These are phyloP conservation scores for Selenia dentaria DNA, from an alignment of 2,888 invertebrate species.

Conservation along the genomic window DNA sequence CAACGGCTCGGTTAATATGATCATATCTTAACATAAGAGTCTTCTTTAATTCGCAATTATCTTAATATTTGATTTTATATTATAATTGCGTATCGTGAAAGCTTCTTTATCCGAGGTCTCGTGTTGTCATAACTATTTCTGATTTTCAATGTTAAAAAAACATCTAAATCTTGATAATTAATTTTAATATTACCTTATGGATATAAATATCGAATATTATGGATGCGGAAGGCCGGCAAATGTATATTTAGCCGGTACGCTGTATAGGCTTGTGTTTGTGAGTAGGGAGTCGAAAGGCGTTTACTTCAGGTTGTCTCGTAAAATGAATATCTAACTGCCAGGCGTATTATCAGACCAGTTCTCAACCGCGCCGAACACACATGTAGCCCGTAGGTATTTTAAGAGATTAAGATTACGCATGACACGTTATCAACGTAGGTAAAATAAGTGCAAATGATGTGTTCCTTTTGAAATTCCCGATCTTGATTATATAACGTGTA, in stretches of 20 bases:
- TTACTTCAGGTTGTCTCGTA: conserved; percentile 70
- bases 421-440: conserved; percentile 66
- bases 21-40: conserved; percentile 45
- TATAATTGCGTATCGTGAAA: conserved; percentile 35
- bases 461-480: conserved; percentile 30
- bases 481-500: conserved; percentile 29
- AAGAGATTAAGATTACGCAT: conserved; percentile 61
- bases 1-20: conserved; percentile 50
- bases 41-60: conserved; percentile 51
- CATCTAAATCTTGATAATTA: conserved; percentile 14
- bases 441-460: conserved; percentile 47
- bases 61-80: conserved; percentile 39
- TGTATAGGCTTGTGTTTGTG: conserved; percentile 31
- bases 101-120: conserved; percentile 37
- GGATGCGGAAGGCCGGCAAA: conserved; percentile 50
- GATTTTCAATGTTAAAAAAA: conserved; percentile 4
- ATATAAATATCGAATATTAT: conserved; percentile 40
- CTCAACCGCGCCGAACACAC: conserved; percentile 55
- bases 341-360: conserved; percentile 72
- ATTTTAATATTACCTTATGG: conserved; percentile 18
- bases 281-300: conserved; percentile 62
- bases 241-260: conserved; percentile 46
- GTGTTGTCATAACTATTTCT: conserved; percentile 30
- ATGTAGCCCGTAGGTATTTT: conserved; percentile 61
- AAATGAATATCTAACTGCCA: conserved; percentile 77